Conservation (phyloP, 2,113 vertebrate genomes). For the Nothobranchius kuhntae region DNA sequence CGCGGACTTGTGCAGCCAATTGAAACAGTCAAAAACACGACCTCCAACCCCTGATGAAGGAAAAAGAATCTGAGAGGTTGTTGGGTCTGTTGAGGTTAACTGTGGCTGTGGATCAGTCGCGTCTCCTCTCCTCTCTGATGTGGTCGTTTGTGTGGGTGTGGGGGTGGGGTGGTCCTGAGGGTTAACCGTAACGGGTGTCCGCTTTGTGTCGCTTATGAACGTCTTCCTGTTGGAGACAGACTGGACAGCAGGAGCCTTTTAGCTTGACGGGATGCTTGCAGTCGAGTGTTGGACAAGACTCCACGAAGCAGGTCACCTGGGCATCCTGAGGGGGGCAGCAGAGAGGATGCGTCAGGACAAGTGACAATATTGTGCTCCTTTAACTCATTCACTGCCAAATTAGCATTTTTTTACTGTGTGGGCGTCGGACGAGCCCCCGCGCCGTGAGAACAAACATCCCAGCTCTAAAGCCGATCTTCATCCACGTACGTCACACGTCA, state of each 20-base stretch:
- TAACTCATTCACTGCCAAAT: no score
- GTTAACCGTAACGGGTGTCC: slow-evolving; percentile 44
- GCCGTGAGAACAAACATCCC: no score
- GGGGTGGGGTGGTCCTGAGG: slow-evolving; percentile 57
- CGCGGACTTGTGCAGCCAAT: slow-evolving; percentile 42
- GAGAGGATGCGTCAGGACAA: background rate
- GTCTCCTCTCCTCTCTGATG: slow-evolving; percentile 54
- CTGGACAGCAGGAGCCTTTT: slow-evolving; percentile 87
- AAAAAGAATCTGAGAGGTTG: slow-evolving; percentile 55
- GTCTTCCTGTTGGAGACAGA: slow-evolving; percentile 73
- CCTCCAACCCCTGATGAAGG: slow-evolving; percentile 32
- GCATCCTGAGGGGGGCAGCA: slow-evolving; percentile 75
- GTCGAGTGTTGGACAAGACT: slow-evolving; percentile 80
- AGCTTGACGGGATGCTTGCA: slow-evolving; percentile 82
- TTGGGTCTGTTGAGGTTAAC: slow-evolving; percentile 48
- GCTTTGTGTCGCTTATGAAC: slow-evolving; percentile 11
- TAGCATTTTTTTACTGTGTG: no score
- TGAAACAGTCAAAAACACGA: background rate
- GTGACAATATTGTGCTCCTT: no score
- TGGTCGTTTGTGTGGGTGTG: slow-evolving; percentile 14
- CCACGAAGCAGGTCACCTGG: slow-evolving; percentile 93
- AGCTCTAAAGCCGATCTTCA: no score
- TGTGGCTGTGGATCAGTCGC: slow-evolving; percentile 52
- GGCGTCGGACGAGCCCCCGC: no score
- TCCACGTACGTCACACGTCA: no score